Evolutionary conservation across 1,140 invertebrate genomes (phyloP).

Genomic region (Epicauta chinensis): DNA sequence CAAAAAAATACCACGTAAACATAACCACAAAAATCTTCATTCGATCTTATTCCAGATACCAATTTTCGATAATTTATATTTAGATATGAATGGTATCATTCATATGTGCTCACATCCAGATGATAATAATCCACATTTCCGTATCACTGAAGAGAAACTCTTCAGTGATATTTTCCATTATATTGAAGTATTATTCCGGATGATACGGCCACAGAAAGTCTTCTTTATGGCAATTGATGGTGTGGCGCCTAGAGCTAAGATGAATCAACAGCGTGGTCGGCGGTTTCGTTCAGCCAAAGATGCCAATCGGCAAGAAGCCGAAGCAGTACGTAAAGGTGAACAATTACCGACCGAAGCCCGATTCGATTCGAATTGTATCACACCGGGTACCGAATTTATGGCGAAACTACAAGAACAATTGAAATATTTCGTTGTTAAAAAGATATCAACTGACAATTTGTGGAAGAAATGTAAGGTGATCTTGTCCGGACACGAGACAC

Average conservation of each 20-base stretch:
- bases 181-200: slow-evolving; percentile 81
- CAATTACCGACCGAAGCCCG: slow-evolving; percentile 62
- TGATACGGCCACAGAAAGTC: slow-evolving; percentile 87
- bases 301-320: slow-evolving; percentile 68
- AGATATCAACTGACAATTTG: slow-evolving; percentile 74
- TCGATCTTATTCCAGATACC: slow-evolving; percentile 66
- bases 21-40: slow-evolving; percentile 28
- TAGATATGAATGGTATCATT: slow-evolving; percentile 97
- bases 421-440: slow-evolving; percentile 80
- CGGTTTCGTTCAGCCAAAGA: slow-evolving; percentile 86
- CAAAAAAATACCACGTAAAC: slow-evolving; percentile 3
- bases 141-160: slow-evolving; percentile 87
- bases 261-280: slow-evolving; percentile 87
- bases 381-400: slow-evolving; percentile 92
- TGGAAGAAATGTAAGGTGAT: slow-evolving; percentile 80
- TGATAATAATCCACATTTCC: slow-evolving; percentile 84
- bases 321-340: slow-evolving; percentile 72
- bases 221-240: slow-evolving; percentile 97
- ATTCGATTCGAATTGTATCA: slow-evolving; percentile 97
- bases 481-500: slow-evolving; percentile 81
- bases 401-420: slow-evolving; percentile 76
- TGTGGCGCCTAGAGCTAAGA: slow-evolving; percentile 90
- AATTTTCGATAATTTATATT: slow-evolving; percentile 94
- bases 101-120: slow-evolving; percentile 96
- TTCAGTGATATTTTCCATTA: slow-evolving; percentile 94